Evolutionary conservation across 2,888 invertebrate genomes (phyloP).

Genomic region (Ischnus inquisitorius): DNA sequence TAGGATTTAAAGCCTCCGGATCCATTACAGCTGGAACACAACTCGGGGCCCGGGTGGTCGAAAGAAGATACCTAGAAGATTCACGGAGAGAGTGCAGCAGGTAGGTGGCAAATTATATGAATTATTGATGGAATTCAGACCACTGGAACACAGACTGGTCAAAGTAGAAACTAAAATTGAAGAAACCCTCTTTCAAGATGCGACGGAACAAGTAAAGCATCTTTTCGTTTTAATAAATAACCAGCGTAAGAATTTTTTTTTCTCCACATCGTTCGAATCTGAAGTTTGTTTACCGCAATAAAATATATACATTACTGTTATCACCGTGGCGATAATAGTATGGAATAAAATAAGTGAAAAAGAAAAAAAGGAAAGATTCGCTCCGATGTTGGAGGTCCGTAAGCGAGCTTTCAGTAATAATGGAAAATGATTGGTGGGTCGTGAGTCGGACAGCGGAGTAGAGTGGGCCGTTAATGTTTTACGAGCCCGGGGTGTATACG

Average conservation of each 20-base stretch:
- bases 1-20: not conserved
- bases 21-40: not conserved
- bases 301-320: too few relatives aligned
- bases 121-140: not conserved
- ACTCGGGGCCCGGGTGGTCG: not conserved
- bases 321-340: not conserved
- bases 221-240: too few relatives aligned
- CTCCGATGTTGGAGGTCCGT: constrained; percentile 44
- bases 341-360: constrained; percentile 67
- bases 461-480: constrained; percentile 80
- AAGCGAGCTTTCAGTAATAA: constrained; percentile 71
- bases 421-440: constrained; percentile 75
- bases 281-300: too few relatives aligned
- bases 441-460: constrained; percentile 67
- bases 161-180: not conserved
- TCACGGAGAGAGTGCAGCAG: not conserved
- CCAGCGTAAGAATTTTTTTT: too few relatives aligned
- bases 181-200: not conserved
- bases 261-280: too few relatives aligned
- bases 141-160: not conserved
- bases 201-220: not conserved
- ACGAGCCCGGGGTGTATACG: constrained; percentile 76
- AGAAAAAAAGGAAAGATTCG: constrained; percentile 70
- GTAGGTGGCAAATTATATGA: constrained; percentile 2
- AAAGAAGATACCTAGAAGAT: constrained; percentile 2